phyloP scores from a whole-genome alignment of 2,113 vertebrate species.

The Upupa epops region DNA sequence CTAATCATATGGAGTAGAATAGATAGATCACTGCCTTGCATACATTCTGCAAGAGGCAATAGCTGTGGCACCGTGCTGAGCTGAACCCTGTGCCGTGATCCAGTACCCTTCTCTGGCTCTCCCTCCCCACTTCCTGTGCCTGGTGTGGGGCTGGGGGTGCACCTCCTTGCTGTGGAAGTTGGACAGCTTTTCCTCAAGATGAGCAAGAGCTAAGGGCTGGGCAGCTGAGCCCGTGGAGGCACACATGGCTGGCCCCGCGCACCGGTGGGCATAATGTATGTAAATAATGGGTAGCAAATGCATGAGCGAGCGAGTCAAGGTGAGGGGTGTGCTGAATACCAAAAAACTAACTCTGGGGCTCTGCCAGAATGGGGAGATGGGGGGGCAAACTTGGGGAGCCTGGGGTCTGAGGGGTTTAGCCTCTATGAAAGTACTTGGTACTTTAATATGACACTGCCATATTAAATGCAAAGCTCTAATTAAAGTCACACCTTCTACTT shows the following conservation, averaged over 20 bases:
- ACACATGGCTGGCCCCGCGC: accelerated
- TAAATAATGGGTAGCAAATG: not conserved
- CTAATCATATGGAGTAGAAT: conserved; percentile 51
- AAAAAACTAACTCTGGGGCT: not conserved
- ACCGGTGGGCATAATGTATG: not conserved
- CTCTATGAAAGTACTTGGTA: accelerated
- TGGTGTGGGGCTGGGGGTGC: accelerated
- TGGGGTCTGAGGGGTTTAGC: not conserved
- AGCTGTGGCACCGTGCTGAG: not conserved
- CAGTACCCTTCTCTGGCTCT: not conserved
- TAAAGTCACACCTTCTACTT: not conserved
- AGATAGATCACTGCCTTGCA: conserved; percentile 51
- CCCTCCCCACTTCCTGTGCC: accelerated
- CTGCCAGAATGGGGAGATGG: accelerated
- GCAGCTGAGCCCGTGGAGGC: not conserved
- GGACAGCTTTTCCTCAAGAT: not conserved
- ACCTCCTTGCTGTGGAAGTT: not conserved
- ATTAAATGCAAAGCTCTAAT: not conserved
- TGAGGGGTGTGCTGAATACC: not conserved
- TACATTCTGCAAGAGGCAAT: not conserved
- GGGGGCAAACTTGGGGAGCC: not conserved
- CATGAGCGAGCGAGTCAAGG: not conserved
- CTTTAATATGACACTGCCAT: not conserved
- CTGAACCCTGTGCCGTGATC: not conserved
- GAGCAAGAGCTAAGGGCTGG: not conserved